phyloP scores from a whole-genome alignment of 2,113 vertebrate genomes.

The Ictalurus furcatus region DNA sequence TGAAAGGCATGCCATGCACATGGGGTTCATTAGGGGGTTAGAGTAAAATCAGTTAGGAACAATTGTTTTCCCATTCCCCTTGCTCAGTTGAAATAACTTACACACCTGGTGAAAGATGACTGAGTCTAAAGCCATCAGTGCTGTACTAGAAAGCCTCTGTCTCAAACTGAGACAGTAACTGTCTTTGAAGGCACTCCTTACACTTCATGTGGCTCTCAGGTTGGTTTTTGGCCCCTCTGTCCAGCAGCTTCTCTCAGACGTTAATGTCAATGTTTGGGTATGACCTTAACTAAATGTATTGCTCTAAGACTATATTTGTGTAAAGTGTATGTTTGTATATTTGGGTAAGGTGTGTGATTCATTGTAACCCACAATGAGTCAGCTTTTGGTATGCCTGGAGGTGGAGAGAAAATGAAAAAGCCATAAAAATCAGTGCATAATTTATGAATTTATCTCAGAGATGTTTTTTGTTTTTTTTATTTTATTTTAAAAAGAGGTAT shows the following conservation, averaged over 20 bases:
- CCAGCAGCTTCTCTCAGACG: background rate
- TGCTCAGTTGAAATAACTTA: slow-evolving; percentile 67
- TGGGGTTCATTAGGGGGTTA: slow-evolving; percentile 79
- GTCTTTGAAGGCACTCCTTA: slow-evolving; percentile 24
- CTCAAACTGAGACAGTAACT: slow-evolving; percentile 23
- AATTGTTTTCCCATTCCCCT: slow-evolving; percentile 78
- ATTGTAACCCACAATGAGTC: slow-evolving; percentile 3
- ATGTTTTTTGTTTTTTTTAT: slow-evolving; percentile 53
- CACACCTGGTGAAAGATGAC: slow-evolving; percentile 54
- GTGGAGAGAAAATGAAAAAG: slow-evolving; percentile 32
- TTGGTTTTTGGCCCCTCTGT: slow-evolving; percentile 26
- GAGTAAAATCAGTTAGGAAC: slow-evolving; percentile 78
- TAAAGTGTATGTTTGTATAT: background rate
- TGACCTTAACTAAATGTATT: background rate
- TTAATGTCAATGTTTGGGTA: background rate
- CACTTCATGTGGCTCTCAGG: background rate
- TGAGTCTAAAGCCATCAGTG: slow-evolving; percentile 57
- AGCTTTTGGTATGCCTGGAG: slow-evolving; percentile 10
- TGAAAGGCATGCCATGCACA: slow-evolving; percentile 76
- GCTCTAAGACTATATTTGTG: background rate
- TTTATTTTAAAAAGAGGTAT: slow-evolving; percentile 59
- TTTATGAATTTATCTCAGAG: slow-evolving; percentile 67
- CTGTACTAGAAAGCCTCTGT: slow-evolving; percentile 26
- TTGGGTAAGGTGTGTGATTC: background rate
- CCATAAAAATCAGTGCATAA: slow-evolving; percentile 64